Percentiles rank a stretch among this genome's conserved stretches.
phyloP scores from a whole-genome alignment of 2,888 invertebrate species.

The Dryadula phaetusa region DNA sequence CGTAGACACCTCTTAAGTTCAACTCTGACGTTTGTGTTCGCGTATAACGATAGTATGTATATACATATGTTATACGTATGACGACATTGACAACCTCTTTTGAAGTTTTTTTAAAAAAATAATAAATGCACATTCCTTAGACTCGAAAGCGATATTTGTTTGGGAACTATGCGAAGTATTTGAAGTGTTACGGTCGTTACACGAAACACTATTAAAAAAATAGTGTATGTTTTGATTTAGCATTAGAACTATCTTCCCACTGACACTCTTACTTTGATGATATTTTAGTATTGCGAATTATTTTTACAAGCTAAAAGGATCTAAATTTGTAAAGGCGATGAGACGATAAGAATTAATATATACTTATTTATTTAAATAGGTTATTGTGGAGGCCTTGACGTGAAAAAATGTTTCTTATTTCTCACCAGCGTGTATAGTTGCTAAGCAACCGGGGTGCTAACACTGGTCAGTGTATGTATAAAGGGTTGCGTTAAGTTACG shows the following conservation, averaged over 20 bases:
- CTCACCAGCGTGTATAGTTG: too few relatives aligned
- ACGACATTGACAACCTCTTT: constrained; percentile 22
- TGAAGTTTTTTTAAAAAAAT: constrained; percentile 6
- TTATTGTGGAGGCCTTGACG: not conserved
- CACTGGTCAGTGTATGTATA: too few relatives aligned
- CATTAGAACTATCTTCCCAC: constrained; percentile 27
- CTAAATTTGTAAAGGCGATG: constrained; percentile 8
- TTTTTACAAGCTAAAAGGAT: constrained; percentile 24
- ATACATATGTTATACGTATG: not conserved
- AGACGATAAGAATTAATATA: not conserved
- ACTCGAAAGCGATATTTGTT: constrained; percentile 12
- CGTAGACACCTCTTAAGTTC: not conserved
- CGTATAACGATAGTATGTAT: not conserved
- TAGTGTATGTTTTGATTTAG: constrained; percentile 29
- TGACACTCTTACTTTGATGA: constrained; percentile 30
- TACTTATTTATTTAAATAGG: not conserved
- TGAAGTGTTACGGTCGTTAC: constrained; percentile 21
- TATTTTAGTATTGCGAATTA: constrained; percentile 25
- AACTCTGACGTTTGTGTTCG: not conserved
- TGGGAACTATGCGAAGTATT: constrained; percentile 4
- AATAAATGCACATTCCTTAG: constrained; percentile 13
- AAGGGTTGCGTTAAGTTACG: not conserved
- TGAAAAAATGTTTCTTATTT: not conserved
- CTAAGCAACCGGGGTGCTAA: too few relatives aligned
- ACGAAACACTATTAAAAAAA: constrained; percentile 24